phyloP scores from a whole-genome alignment of 2,888 invertebrate species.

The Sympetrum striolatum region DNA sequence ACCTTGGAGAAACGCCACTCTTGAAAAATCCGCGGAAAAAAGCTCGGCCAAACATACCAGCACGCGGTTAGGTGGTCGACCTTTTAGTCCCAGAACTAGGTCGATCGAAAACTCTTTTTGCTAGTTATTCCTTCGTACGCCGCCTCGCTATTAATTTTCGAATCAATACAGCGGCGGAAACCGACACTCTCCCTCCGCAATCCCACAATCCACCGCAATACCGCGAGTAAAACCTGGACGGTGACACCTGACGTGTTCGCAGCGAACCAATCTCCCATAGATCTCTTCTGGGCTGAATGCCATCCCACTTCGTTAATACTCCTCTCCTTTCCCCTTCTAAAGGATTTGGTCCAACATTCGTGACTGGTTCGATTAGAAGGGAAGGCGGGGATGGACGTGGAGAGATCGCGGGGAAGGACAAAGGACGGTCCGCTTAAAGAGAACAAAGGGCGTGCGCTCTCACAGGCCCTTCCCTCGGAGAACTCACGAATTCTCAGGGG shows the following conservation, averaged over 20 bases:
- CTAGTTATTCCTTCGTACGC: constrained; percentile 13
- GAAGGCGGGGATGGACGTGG: background rate
- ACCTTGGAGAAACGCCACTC: background rate
- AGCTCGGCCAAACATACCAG: background rate
- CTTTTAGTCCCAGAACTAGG: background rate
- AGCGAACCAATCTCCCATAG: constrained; percentile 23
- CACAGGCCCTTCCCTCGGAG: background rate
- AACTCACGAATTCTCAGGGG: background rate
- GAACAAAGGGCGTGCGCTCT: constrained; percentile 12
- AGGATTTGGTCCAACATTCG: constrained; percentile 23
- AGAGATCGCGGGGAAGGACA: background rate
- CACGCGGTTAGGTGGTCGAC: background rate
- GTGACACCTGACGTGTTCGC: constrained; percentile 21
- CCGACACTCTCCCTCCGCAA: background rate
- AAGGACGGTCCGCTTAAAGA: constrained; percentile 5
- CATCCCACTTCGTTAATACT: constrained; percentile 31
- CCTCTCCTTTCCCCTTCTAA: background rate
- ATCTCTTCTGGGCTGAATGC: constrained; percentile 21
- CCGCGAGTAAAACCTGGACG: constrained; percentile 8
- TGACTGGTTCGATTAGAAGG: background rate
- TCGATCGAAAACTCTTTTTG: constrained; percentile 1
- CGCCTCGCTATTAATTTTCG: constrained; percentile 28
- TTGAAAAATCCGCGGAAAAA: background rate
- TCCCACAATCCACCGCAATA: background rate
- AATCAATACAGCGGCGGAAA: background rate